Evolutionary conservation across 2,113 vertebrate genomes (phyloP).

Genomic region (Eclectus roratus): DNA sequence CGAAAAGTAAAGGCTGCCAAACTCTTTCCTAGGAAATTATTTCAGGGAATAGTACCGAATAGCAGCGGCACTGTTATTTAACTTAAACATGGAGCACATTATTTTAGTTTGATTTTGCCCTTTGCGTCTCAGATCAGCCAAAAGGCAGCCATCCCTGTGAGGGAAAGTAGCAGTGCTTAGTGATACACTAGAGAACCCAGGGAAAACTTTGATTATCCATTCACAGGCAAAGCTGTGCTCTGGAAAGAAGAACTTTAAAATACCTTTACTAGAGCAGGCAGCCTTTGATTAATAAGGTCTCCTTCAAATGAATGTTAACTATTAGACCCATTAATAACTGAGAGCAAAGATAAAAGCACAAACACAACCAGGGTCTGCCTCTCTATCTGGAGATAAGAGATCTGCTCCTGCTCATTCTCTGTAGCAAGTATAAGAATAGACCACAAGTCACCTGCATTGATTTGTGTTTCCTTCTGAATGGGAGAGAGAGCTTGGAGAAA

Average conservation of each 20-base stretch:
- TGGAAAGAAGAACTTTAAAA: background rate
- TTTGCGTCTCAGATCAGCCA: background rate
- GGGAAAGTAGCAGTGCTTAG: background rate
- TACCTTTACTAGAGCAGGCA: background rate
- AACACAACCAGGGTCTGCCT: background rate
- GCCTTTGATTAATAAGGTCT: constrained; percentile 15
- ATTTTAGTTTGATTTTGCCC: background rate
- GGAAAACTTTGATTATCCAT: background rate
- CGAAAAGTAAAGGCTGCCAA: constrained; percentile 6
- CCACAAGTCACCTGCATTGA: background rate
- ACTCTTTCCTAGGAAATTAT: constrained; percentile 11
- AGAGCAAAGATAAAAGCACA: background rate
- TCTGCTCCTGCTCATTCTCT: background rate
- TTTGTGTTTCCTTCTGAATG: background rate
- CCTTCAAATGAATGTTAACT: background rate
- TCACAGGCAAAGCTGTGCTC: background rate
- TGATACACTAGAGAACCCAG: rapidly evolving
- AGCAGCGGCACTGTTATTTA: background rate
- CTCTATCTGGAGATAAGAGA: background rate
- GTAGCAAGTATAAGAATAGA: background rate
- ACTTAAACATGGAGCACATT: background rate
- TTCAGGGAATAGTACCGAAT: background rate
- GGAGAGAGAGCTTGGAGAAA: background rate
- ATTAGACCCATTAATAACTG: background rate
- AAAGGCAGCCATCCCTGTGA: background rate